Evolutionary conservation across 92 coral and sea anemone species (phyloP), one percentile per base, ranked within the genome.

Genomic region (Hydrozoanthus gracilis): DNA sequence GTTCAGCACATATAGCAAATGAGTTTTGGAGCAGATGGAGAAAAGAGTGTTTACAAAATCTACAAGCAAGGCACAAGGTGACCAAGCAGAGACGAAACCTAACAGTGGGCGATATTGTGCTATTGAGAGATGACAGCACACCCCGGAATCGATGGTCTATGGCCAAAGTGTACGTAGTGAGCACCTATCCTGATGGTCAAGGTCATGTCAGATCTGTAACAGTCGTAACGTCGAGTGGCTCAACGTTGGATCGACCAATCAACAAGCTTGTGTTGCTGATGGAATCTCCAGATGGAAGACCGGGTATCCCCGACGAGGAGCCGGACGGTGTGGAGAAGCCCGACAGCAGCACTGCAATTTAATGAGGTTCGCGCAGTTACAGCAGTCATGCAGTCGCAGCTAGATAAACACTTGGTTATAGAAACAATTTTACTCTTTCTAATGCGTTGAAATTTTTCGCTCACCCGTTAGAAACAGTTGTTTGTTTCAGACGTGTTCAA

Each of bases 1-100:
- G 72, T 75, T 4, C 93, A 90, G 73, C 89, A 90, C 47, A 6
- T 90, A 3, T 90, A 3, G 93, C 85, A 4, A 87, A 92, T 46
- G 90, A 76, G 74, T 87, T 92, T 49, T 92, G 91, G 92, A 78
- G 60, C 50, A 89, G 91, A 71, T 87, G 87, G 92, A 87, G 91
- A 67, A 92, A 89, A 6, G 93, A 87, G n/a, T 90, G 14, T 48
- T 44, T 73, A n/a, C 55, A 73, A 13, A 73, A 47, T 5, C 39
- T 73, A 47, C 54, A 73, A 15, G 7, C 12, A 3, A 44, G 56
- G 27, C 55, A 48, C 14, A 73, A 73, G 16, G 47, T 58, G 78
- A 47, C 56, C 13, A 12, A 73, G 13, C 78, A 73, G 78, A 0
- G 60, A 73, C 39, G 39, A 27, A 27, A 27, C 39, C 39, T 27